Evolutionary conservation across 2,888 invertebrate species (phyloP).

Genomic region (Alviniconcha strummeri): DNA sequence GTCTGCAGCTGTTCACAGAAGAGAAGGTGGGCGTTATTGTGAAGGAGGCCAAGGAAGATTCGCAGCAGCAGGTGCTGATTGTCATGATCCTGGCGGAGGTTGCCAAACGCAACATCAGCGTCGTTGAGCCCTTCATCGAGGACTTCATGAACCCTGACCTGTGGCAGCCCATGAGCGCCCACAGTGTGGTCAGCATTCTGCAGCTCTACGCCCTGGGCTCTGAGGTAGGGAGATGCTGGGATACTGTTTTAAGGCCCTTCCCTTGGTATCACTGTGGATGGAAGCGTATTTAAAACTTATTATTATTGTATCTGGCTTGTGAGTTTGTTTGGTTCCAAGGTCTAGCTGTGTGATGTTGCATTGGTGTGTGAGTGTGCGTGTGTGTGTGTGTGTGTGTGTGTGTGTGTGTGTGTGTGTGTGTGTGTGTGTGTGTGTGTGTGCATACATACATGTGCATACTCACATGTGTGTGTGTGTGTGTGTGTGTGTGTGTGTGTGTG

Average conservation of each 20-base stretch:
- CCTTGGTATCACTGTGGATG: neutral
- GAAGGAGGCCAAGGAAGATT: conserved; percentile 36
- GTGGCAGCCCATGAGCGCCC: conserved; percentile 30
- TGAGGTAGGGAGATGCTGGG: conserved; percentile 11
- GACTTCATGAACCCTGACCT: conserved; percentile 30
- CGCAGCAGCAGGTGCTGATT: conserved; percentile 22
- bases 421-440: neutral
- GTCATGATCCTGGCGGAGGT: conserved; percentile 39
- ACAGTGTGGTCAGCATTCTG: conserved; percentile 29
- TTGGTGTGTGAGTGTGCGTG: neutral
- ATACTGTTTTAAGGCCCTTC: neutral
- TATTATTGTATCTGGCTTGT: neutral
- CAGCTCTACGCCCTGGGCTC: conserved; percentile 30
- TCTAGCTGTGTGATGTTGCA: neutral
- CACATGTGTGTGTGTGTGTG: conserved; percentile 8
- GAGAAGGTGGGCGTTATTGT: conserved; percentile 39
- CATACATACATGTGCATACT: conserved; percentile 4
- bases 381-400: neutral
- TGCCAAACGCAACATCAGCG: conserved; percentile 36
- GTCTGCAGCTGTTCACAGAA: conserved; percentile 41
- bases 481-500: neutral
- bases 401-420: neutral
- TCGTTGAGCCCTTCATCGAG: conserved; percentile 32
- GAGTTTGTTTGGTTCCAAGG: neutral
- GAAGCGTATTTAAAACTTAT: neutral